phyloP scores from a whole-genome alignment of 2,797 vertebrate species.

The Takifugu ocellatus region DNA sequence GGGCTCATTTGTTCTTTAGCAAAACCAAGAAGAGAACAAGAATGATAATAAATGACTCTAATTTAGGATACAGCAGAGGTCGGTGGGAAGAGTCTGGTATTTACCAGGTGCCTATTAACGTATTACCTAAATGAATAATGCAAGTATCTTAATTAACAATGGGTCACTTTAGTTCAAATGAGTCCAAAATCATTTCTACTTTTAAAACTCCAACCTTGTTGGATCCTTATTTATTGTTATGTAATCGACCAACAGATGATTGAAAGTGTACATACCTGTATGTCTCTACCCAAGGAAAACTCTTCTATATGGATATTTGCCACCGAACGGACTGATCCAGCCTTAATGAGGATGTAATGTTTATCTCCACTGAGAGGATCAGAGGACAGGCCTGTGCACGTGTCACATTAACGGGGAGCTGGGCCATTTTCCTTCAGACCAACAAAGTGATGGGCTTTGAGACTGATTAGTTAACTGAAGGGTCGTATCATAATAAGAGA shows the following conservation, averaged over 20 bases:
- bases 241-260: no score
- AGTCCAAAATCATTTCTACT: no score
- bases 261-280: no score
- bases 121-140: no score
- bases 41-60: not conserved
- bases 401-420: conserved; percentile 16
- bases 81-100: no score
- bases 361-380: conserved; percentile 32
- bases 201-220: no score
- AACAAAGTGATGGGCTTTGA: conserved; percentile 35
- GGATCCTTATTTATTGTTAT: no score
- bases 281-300: no score
- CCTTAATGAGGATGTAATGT: conserved; percentile 41
- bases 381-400: conserved; percentile 18
- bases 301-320: not conserved
- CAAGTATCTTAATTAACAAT: no score
- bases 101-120: no score
- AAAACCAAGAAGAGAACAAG: not conserved
- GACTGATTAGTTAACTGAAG: conserved; percentile 50
- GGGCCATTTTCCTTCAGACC: conserved; percentile 22
- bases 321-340: conserved; percentile 40
- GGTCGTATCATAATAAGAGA: conserved; percentile 28
- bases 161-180: no score
- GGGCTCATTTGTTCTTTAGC: not conserved
- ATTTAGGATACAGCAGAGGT: no score